Base-by-base conservation (phyloP, 2,888 invertebrate species). In the Linyphia triangularis region DNA sequence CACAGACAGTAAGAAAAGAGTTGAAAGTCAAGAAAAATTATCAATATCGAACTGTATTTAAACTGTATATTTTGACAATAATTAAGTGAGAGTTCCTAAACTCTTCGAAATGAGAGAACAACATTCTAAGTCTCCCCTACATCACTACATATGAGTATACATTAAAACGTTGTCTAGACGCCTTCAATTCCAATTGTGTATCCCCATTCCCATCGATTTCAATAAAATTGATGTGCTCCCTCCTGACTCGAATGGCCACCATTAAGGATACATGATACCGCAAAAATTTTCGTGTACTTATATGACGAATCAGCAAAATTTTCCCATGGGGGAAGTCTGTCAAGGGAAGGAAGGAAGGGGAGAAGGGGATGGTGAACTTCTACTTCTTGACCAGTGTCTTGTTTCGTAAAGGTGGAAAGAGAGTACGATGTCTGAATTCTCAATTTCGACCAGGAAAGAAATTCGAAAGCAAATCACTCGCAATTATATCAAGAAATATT, bases 221-320 rank as follows among this genome's bases (percentile, higher is more conserved):
- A 37, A 33, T 22, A 75, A 30, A 22, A 22, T 16, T 72, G 19
- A n/a, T 22, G 13, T 19, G 5, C 19, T 13, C 57, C 10, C 28
- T 30, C 59, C 33, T 59, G 30, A 51, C 9, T 28, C 51, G 26
- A 16, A 33, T 19, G 30, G 61, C 67, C 22, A 33, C 51, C 63
- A 72, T 65, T 73, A 65, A 59, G 75, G 75, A 77, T 30, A 84
- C 67, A 67, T 37, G 84, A 84, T 84, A 63, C 57, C 75, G 67
- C 83, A 26, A 30, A 78, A 72, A 59, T 75, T n/a, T 75, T 72
- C 57, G 72, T 59, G 43, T 72, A 75, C 84, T 75, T 51, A 13
- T 81, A 28, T 72, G 79, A 67, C 86, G 81, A 86, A 81, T 86
- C 73, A 86, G 65, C 73, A 51, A 51, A 79, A 63, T 59, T 26